Evolutionary conservation across 2,113 vertebrate species (phyloP).

Genomic region (Condylura cristata): DNA sequence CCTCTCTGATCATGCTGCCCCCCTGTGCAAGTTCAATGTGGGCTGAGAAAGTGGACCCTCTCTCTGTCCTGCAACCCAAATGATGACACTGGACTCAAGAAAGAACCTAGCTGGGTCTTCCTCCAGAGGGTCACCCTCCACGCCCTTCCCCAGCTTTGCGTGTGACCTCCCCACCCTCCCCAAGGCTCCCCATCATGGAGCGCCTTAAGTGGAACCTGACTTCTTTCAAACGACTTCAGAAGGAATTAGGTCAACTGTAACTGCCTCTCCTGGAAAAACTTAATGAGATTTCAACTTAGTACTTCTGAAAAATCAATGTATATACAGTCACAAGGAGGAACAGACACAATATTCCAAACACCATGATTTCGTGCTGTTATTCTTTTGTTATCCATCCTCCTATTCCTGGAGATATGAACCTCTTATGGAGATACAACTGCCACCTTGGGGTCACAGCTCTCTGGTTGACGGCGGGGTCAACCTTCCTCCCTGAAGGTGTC

Average conservation of each 20-base stretch:
- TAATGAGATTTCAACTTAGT: slow-evolving; percentile 54
- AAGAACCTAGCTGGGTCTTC: not conserved
- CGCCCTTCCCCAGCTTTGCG: not conserved
- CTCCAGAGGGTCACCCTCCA: not conserved
- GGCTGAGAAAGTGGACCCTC: not conserved
- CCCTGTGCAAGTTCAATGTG: not conserved
- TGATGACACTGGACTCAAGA: rapidly evolving
- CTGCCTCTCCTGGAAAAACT: slow-evolving; percentile 39
- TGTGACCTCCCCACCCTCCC: not conserved
- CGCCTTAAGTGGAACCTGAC: slow-evolving; percentile 12
- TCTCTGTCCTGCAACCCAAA: not conserved
- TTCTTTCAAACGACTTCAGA: slow-evolving; percentile 41
- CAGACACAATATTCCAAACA: slow-evolving; percentile 21
- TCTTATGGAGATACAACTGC: slow-evolving; percentile 16
- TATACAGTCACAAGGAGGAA: slow-evolving; percentile 31
- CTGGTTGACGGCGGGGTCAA: slow-evolving; percentile 57
- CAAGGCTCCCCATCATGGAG: not conserved
- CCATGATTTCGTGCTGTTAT: not conserved
- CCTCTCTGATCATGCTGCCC: not conserved
- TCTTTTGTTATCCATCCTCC: slow-evolving; percentile 32
- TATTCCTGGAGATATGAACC: slow-evolving; percentile 30
- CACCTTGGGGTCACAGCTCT: slow-evolving; percentile 46
- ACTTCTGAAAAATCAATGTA: slow-evolving; percentile 60
- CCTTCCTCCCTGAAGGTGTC: slow-evolving; percentile 15
- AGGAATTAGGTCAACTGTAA: slow-evolving; percentile 46